phyloP scores from a whole-genome alignment of 2,113 vertebrate species.

The Paraplagusia blochii region DNA sequence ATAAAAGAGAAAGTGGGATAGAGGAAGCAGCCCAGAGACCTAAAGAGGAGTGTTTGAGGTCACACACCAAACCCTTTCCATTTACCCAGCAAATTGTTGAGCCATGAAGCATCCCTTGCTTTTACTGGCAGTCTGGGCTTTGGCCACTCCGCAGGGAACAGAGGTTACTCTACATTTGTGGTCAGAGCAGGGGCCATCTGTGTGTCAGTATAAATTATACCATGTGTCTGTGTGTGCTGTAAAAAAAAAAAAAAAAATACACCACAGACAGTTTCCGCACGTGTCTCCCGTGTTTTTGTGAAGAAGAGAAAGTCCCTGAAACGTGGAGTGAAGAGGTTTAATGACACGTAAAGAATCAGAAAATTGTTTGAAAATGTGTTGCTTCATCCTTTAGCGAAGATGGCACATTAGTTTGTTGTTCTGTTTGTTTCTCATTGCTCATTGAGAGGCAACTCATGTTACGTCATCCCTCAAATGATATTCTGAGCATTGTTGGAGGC shows the following conservation, averaged over 20 bases:
- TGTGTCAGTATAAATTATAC: slow-evolving; percentile 67
- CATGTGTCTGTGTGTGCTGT: slow-evolving; percentile 37
- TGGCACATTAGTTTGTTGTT: background rate
- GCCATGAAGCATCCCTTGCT: slow-evolving; percentile 77
- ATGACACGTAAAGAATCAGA: no score
- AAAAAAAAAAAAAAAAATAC: slow-evolving; percentile 36
- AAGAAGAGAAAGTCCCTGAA: no score
- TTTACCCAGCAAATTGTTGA: slow-evolving; percentile 79
- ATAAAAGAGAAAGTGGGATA: slow-evolving; percentile 10
- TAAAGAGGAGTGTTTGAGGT: slow-evolving; percentile 68
- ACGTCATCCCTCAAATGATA: no score
- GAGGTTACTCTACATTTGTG: slow-evolving; percentile 76
- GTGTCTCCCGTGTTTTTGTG: background rate
- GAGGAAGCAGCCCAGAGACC: slow-evolving; percentile 6
- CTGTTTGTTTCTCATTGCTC: no score
- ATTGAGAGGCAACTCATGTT: no score
- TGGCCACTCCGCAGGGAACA: slow-evolving; percentile 72
- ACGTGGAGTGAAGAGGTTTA: no score
- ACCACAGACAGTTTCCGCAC: slow-evolving; percentile 15
- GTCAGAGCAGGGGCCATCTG: slow-evolving; percentile 73
- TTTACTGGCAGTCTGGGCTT: slow-evolving; percentile 76
- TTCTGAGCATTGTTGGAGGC: no score
- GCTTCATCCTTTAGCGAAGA: no score
- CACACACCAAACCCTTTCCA: slow-evolving; percentile 75
- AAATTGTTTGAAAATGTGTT: no score